Conservation (phyloP, 2,797 vertebrate genomes). For the Sebastes variabilis region DNA sequence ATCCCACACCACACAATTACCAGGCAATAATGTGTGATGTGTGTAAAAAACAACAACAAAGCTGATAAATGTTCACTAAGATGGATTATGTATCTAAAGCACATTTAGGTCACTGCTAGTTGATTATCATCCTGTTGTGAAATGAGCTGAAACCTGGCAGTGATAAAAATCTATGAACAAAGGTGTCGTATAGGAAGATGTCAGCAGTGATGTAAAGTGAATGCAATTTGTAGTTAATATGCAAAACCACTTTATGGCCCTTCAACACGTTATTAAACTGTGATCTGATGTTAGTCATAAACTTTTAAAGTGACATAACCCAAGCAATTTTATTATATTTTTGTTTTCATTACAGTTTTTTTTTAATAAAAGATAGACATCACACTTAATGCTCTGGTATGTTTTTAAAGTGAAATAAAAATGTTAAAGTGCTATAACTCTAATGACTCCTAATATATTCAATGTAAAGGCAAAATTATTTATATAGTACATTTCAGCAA, state of each 20-base stretch:
- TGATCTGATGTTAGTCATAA: background rate
- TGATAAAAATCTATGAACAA: background rate
- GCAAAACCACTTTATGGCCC: background rate
- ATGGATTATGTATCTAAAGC: background rate
- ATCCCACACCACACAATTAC: background rate
- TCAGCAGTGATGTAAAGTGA: background rate
- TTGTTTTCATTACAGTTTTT: background rate
- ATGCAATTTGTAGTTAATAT: slow-evolving; percentile 3
- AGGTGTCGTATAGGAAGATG: background rate
- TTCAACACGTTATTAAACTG: background rate
- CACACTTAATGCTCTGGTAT: background rate
- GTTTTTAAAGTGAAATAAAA: background rate
- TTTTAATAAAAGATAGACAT: background rate
- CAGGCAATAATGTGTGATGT: background rate
- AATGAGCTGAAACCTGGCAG: slow-evolving; percentile 2
- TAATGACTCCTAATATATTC: background rate
- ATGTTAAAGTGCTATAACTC: background rate
- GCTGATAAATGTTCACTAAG: background rate
- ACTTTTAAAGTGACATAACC: background rate
- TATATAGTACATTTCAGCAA: no score
- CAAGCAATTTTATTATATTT: background rate
- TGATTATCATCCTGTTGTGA: background rate
- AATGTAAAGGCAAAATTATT: no score
- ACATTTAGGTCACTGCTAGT: background rate
- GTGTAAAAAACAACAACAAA: background rate